Evolutionary conservation across 2,113 vertebrate genomes (phyloP), one percentile per base, ranked within the genome.

Genomic region (Pycnonotus jocosus): DNA sequence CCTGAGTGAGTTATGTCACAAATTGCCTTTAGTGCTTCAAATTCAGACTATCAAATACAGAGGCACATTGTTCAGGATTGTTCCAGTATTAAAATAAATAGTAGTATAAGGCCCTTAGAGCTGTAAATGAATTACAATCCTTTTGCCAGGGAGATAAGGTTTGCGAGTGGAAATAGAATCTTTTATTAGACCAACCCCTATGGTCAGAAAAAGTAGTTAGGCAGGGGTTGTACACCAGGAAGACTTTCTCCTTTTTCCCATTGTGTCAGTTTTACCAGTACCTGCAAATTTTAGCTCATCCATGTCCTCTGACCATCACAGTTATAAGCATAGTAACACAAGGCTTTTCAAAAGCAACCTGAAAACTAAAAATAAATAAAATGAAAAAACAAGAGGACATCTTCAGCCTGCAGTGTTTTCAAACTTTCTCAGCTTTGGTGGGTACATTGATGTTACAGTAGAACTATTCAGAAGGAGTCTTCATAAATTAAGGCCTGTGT

Each of bases 11-110:
- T 83, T 92, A 82, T 74, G 51, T 83, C 76, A 81, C 47, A 86
- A 94, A 93, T 86, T 86, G 61, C 87, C 38, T 58, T 87, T 91
- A 95, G 58, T 80, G 38, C 28, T 93, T 93, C 68, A 78, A 78
- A 90, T 66, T 68, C 60, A 82, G 57, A 28, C 58, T 81, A 88
- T 90, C 62, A 90, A 69, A 90, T 77, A 56, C 30, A 66, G 22
- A 44, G n/a, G 19, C 25, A 73, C 31, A 74, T 58, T 76, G 20
- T 69, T 88, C 65, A 31, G 50, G 60, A 74, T 78, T 95, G 71
- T 70, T 91, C 62, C 54, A 91, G 62, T 58, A 56, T 85, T 90
- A 38, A 84, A 76, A 88, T n/a, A 77, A 90, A 60, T 31, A 47
- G 15, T 65, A 45, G 64, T 80, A 90, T 53, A 65, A 87, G 66